phyloP scores from a whole-genome alignment of 2,113 vertebrate genomes.

The Pantherophis guttatus region DNA sequence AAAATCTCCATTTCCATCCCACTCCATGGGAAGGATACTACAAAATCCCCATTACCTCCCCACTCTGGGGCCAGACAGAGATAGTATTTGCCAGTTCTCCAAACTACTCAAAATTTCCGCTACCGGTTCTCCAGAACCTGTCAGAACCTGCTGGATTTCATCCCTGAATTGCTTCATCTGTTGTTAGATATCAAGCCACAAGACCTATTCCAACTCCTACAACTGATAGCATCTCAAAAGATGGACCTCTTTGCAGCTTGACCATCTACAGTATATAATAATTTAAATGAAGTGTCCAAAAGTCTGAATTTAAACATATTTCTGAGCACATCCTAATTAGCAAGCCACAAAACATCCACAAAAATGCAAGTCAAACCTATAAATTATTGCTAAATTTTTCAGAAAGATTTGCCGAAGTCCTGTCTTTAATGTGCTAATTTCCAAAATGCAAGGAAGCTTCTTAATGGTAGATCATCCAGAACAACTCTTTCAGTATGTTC shows the following conservation, averaged over 20 bases:
- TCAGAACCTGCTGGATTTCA: too few species aligned
- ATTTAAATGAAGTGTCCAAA: neutral
- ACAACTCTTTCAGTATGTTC: neutral
- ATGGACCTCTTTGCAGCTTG: neutral
- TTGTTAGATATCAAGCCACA: neutral
- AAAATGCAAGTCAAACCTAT: neutral
- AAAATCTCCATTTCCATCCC: too few species aligned
- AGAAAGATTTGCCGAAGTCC: neutral
- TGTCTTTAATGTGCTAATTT: neutral
- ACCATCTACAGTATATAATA: neutral
- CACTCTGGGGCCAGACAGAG: too few species aligned
- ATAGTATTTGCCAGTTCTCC: too few species aligned
- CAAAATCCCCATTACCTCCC: too few species aligned
- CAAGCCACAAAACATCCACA: neutral
- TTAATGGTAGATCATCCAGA: neutral
- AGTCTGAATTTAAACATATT: neutral
- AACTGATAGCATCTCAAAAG: neutral
- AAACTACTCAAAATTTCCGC: too few species aligned
- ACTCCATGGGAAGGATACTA: too few species aligned
- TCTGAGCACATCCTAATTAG: neutral
- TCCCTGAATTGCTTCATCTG: too few species aligned
- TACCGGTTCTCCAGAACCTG: too few species aligned
- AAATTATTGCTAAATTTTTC: neutral
- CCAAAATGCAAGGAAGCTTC: neutral
- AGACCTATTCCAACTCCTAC: neutral